Base-by-base conservation (phyloP, 2,797 vertebrate species). In the Oceanodroma leucorhoa region DNA sequence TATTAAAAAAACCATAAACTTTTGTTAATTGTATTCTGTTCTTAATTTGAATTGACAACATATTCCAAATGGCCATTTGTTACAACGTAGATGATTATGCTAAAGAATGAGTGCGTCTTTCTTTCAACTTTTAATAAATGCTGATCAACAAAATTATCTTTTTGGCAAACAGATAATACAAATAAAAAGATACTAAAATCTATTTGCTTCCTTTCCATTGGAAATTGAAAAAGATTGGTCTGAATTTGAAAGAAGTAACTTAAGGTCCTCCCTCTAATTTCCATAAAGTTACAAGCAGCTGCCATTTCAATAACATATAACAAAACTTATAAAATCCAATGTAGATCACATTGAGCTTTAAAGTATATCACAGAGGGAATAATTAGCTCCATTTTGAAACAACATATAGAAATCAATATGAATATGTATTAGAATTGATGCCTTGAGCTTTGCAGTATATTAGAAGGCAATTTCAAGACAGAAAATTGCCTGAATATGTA, bases 181-280 rank as follows among this genome's bases (percentile, higher is more conserved):
- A 78, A 65, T 23, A 22, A 67, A 62, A 70, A 29, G 16, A 91
- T 29, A 24, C 5, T 58, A 57, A 43, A 76, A 19, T 64, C 51
- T 41, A 70, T 62, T 72, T 84, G 65, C 8, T 71, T 83, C 29
- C 21, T 81, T 38, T 81, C 57, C 30, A 48, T 1, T 29, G 43
- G 27, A 91, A 81, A 70, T 41, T 24, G 36, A 21, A 55, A 29
- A 79, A 61, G 3, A 65, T 8, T 19, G 3, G 6, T 29, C 22
- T 51, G 19, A 17, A 84, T 92, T 80, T 53, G 67, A 87, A 95
- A 82, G 34, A 73, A 82, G 53, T 27, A 83, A 61, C 48, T 94
- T 91, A 67, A 95, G 16, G 23, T 82, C 72, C 18, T 95, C 72
- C 75, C 54, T 87, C 94, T 93, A 36, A 85, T 92, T 93, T 95